A percentile compares a stretch with the other conserved stretches of the same genome.
Conservation (phyloP, 23 tunicate species). For the Halocynthia aurantium region DNA sequence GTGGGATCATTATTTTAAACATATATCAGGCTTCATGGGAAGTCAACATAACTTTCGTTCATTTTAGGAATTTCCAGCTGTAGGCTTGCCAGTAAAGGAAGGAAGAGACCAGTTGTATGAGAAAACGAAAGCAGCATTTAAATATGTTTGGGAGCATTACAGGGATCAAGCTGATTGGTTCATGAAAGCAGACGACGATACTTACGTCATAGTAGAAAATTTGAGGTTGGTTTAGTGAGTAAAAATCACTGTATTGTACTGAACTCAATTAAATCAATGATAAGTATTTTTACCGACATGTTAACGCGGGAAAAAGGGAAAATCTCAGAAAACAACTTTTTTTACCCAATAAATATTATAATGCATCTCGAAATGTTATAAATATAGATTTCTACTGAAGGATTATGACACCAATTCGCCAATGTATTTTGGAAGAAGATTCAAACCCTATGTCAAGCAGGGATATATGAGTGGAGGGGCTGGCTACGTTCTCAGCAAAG, state of each 20-base stretch:
- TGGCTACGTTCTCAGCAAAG: conserved; percentile 69
- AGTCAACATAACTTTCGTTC: background rate
- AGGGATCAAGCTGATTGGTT: conserved; percentile 72
- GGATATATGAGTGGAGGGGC: conserved; percentile 89
- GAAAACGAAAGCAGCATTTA: conserved; percentile 45
- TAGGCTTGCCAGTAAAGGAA: conserved; percentile 43
- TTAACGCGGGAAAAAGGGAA: background rate
- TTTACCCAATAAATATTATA: background rate
- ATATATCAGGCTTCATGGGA: too few relatives aligned
- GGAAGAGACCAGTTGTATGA: conserved; percentile 49
- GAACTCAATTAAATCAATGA: background rate
- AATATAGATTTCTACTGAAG: conserved; percentile 47
- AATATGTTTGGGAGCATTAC: conserved; percentile 55
- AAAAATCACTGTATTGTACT: background rate
- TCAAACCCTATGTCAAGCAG: conserved; percentile 30
- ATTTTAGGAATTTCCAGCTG: conserved; percentile 50
- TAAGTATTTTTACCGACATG: background rate
- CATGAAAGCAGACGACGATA: conserved; percentile 74
- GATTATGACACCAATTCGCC: conserved; percentile 34
- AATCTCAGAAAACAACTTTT: background rate
- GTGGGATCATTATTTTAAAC: conserved; percentile 12
- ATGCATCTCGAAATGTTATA: background rate
- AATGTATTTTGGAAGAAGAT: conserved; percentile 57
- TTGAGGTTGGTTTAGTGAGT: conserved; percentile 27
- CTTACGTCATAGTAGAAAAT: conserved; percentile 61